These are phyloP conservation scores for Empidonax traillii DNA, from an alignment of 2,113 vertebrate genomes.

Conservation along the genomic window DNA sequence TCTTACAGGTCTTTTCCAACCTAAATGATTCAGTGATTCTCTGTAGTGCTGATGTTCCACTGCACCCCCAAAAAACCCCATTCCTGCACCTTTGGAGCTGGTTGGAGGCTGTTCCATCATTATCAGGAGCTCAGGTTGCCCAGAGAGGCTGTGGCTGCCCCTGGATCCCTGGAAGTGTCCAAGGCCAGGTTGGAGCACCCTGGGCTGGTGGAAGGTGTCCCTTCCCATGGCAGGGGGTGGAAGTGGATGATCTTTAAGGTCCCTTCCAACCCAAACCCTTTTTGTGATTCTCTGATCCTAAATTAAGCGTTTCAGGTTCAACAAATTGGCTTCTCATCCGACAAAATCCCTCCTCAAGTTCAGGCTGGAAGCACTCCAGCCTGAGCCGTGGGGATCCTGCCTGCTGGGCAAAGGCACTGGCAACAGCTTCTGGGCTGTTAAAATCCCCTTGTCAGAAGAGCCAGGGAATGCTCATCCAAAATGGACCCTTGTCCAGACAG, in stretches of 20 bases:
- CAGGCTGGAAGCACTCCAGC: not conserved
- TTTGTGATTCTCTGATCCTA: not conserved
- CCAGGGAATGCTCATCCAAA: not conserved
- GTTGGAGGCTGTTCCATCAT: rapidly evolving
- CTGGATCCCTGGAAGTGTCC: not conserved
- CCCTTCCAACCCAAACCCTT: not conserved
- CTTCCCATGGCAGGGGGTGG: not conserved
- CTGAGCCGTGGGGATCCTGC: not conserved
- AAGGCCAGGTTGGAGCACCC: not conserved
- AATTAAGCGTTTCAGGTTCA: not conserved
- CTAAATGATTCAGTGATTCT: not conserved
- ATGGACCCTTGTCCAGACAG: not conserved
- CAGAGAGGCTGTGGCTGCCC: too few species aligned
- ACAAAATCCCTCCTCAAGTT: not conserved
- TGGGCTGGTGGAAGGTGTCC: not conserved
- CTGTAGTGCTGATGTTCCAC: rapidly evolving
- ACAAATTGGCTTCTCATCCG: not conserved
- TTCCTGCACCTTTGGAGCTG: not conserved
- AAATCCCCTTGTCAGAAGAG: not conserved
- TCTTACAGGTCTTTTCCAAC: not conserved
- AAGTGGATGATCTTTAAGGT: not conserved
- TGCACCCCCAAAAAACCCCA: not conserved
- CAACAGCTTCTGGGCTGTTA: not conserved
- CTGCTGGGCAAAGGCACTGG: not conserved
- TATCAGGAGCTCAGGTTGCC: not conserved